phyloP scores from a whole-genome alignment of 2,888 invertebrate species.

The Cheilosia grossa region DNA sequence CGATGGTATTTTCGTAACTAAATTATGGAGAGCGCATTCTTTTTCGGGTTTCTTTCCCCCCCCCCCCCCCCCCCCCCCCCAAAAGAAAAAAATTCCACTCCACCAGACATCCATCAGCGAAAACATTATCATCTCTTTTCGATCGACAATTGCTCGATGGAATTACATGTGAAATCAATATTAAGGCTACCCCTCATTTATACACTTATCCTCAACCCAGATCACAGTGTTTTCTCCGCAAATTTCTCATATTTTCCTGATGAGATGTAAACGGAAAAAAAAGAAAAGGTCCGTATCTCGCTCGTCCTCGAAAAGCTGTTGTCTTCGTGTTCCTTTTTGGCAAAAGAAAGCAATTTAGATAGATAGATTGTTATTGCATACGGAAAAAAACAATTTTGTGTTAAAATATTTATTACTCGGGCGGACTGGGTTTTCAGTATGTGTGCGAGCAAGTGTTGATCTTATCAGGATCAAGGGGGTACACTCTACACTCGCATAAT shows the following conservation, averaged over 20 bases:
- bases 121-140: constrained; percentile 55
- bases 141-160: constrained; percentile 62
- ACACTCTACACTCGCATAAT: constrained; percentile 9
- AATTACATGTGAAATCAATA: constrained; percentile 62
- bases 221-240: constrained; percentile 55
- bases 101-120: constrained; percentile 8
- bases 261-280: neutral
- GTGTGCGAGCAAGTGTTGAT: constrained; percentile 62
- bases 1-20: constrained; percentile 24
- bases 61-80: no score
- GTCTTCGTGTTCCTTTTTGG: constrained; percentile 36
- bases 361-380: constrained; percentile 72
- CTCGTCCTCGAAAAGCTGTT: constrained; percentile 25
- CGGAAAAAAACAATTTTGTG: constrained; percentile 20
- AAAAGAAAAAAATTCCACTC: constrained; percentile 16
- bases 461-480: constrained; percentile 68
- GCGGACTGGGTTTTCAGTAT: neutral
- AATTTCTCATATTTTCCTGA: constrained; percentile 8
- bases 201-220: constrained; percentile 58
- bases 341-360: constrained; percentile 75
- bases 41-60: constrained; percentile 28
- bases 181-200: constrained; percentile 36
- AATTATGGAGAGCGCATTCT: constrained; percentile 2
- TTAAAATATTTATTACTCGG: constrained; percentile 57
- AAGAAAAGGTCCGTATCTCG: neutral